Evolutionary conservation across 1,140 invertebrate genomes (phyloP), one percentile per base, ranked within the genome.

Genomic region (Zaprionus africanus): DNA sequence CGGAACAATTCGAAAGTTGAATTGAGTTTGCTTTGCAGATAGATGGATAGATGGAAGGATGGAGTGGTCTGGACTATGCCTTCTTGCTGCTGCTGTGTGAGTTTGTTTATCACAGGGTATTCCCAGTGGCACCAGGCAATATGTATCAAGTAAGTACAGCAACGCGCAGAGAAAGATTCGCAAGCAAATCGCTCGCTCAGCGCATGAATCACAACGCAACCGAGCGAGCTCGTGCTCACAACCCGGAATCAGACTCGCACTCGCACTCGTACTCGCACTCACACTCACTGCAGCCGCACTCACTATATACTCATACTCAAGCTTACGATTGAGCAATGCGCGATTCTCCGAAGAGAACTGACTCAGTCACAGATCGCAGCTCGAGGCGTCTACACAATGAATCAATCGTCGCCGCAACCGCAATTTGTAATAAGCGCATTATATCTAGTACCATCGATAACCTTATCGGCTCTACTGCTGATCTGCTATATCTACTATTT

Each of bases 1-100:
- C 70, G 64, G 64, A 78, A 87, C 81, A 88, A 88, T 87, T 80
- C 81, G 69, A 84, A 83, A 87, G 81, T 87, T 84, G 83, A 88
- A 87, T 87, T 87, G 83, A 87, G 84, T 81, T 87, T 81, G 69
- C 57, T 61, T 54, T 61, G 62, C 36, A 57, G 53, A 51, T 60
- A 38, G 38, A 22, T 6, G 7, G 31, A 34, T 34, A 9, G 31
- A 31, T 31, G 9, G 49, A 15, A 11, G 26, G 43, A 41, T 56
- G 12, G 9, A 13, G 22, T 5, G 9, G 2, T 19, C 12, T 34
- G 12, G 46, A 12, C 19, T 76, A 66, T 66, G 31, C 60, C 56
- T 66, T 56, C 5, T 46, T 65, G 56, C 54, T 65, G 56, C 49
- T 19, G 4, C 9, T 15, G n/a, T n/a, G 15, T 60, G 22, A n/a